Evolutionary conservation across 2,113 vertebrate genomes (phyloP), one percentile per base, ranked within the genome.

Genomic region (Catharus fuscescens): DNA sequence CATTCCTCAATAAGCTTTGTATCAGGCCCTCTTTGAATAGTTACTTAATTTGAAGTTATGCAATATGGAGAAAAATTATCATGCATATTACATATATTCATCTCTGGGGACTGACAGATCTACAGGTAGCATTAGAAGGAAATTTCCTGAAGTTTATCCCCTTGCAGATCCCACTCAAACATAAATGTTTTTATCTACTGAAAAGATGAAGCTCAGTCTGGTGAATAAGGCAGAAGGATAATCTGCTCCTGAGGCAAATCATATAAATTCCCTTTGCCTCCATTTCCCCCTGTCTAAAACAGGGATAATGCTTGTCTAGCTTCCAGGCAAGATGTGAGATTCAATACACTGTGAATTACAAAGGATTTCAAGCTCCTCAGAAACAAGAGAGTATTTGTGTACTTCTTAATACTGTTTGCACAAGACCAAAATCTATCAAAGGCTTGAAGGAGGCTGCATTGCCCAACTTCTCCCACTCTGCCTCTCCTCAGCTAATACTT

Each of bases 111-210:
- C 78, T 1, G 3, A 79, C 45, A 90, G 32, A 95, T 66, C 66
- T 71, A 77, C 73, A 93, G 66, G 78, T 87, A 86, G 42, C 66
- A 66, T 82, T 73, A 95, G 14, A 80, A 95, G 26, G 38, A 95
- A 94, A 96, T 96, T 80, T 94, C 89, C 94, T 96, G 65, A 82
- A 80, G 32, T 87, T 92, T 76, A 95, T 96, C 42, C 40, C 34
- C 23, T 91, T 82, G 29, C 42, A 84, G 61, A 91, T 92, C 26
- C 66, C 40, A 64, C 48, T 92, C 69, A 70, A 79, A 79, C 7
- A 38, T 82, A 59, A 84, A 48, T 11, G 45, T 76, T 94, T 95
- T 95, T 92, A 82, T 45, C 70, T 88, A 13, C n/a, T n/a, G 47
- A 86, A 93, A 91, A 79, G 40, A 40, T n/a, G 24, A 74, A 67